These are phyloP conservation scores for Conus betulinus DNA, from an alignment of 1,140 invertebrate genomes.

Conservation along the genomic window DNA sequence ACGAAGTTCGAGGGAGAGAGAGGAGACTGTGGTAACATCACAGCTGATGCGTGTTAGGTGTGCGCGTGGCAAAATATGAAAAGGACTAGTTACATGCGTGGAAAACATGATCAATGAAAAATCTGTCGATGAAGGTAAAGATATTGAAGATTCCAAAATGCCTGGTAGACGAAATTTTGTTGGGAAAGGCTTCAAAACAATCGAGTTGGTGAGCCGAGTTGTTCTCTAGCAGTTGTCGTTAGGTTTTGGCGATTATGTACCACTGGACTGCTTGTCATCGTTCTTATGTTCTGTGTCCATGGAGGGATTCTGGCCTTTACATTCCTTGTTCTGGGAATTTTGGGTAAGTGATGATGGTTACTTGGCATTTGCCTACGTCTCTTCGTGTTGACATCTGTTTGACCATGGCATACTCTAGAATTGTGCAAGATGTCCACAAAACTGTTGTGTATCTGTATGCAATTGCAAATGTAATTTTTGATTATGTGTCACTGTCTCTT, in stretches of 20 bases:
- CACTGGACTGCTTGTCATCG: constrained; percentile 72
- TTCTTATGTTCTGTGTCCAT: constrained; percentile 88
- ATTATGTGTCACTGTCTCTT: no score
- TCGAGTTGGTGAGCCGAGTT: constrained; percentile 50
- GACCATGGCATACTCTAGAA: no score
- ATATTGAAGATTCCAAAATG: constrained; percentile 31
- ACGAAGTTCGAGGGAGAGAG: neutral
- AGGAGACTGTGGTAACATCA: neutral
- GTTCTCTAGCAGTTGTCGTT: constrained; percentile 54
- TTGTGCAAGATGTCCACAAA: no score
- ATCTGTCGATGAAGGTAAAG: neutral
- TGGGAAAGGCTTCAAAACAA: constrained; percentile 48
- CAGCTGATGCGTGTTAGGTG: neutral
- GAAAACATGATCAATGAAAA: constrained; percentile 23
- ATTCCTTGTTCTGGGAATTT: constrained; percentile 81
- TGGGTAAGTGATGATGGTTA: constrained; percentile 61
- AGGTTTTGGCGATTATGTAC: constrained; percentile 65
- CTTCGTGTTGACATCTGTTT: no score
- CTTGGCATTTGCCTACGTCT: no score
- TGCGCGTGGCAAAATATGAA: neutral
- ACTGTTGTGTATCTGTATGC: no score
- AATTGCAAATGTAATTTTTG: no score
- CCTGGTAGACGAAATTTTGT: constrained; percentile 43
- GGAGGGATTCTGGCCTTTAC: constrained; percentile 84
- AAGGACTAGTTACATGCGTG: neutral